Conservation (phyloP, 2,888 invertebrate genomes). For the Caradrina clavipalpis region DNA sequence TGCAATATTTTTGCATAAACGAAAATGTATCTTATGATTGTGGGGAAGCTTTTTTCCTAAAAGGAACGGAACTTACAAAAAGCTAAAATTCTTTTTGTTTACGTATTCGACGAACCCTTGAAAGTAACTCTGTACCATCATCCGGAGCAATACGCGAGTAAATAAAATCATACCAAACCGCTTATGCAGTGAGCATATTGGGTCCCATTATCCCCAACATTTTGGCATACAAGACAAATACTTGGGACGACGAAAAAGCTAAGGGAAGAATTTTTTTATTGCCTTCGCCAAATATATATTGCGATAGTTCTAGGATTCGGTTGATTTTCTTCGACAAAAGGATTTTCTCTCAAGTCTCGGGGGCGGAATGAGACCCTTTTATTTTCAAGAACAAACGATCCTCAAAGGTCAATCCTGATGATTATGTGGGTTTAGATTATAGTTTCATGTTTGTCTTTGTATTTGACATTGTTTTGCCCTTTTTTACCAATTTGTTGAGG, state of each 20-base stretch:
- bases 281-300: constrained; percentile 51
- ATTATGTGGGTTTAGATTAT: constrained; percentile 25
- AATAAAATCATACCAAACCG: constrained; percentile 48
- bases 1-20: no score
- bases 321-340: constrained; percentile 55
- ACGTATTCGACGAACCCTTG: constrained; percentile 35
- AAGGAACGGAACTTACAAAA: not conserved
- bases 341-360: constrained; percentile 48
- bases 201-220: constrained; percentile 37
- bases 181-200: constrained; percentile 44
- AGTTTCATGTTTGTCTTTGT: constrained; percentile 31
- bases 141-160: constrained; percentile 10
- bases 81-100: constrained; percentile 22
- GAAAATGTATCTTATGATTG: not conserved
- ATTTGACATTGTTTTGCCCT: constrained; percentile 14
- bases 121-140: constrained; percentile 25
- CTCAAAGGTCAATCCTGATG: constrained; percentile 47
- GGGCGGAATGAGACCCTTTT: constrained; percentile 47
- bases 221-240: constrained; percentile 52
- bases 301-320: constrained; percentile 40
- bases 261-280: constrained; percentile 60
- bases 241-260: constrained; percentile 32
- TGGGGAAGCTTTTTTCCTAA: not conserved
- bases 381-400: constrained; percentile 51
- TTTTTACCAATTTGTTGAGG: not conserved